Conservation (phyloP, 1,140 invertebrate species). For the Geopemphigus sp. region DNA sequence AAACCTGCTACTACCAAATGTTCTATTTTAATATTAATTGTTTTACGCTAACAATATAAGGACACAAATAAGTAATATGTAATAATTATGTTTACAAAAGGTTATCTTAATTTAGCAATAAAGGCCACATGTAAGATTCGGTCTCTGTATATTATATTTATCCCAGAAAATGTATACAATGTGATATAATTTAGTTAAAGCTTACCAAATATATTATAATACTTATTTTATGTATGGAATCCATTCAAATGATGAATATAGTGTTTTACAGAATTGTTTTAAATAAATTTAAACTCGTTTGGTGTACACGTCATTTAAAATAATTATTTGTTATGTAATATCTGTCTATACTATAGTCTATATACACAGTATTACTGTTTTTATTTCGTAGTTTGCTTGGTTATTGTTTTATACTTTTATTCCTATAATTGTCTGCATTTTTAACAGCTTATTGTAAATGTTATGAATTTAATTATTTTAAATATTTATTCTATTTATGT, state of each 20-base stretch:
- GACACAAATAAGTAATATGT: constrained; percentile 21
- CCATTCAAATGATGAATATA: constrained; percentile 1
- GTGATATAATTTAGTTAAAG: not conserved
- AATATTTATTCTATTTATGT: no score
- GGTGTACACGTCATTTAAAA: not conserved
- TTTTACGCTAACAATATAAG: constrained; percentile 9
- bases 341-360: not conserved
- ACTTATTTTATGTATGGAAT: not conserved
- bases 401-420: constrained; percentile 7
- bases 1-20: not conserved
- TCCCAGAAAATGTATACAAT: constrained; percentile 3
- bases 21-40: constrained; percentile 7
- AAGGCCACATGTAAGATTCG: constrained; percentile 19
- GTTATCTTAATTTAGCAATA: constrained; percentile 37
- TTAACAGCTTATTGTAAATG: not conserved
- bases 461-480: no score
- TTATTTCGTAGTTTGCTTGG: constrained; percentile 2
- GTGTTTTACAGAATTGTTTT: constrained; percentile 15
- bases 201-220: constrained; percentile 9
- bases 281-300: not conserved
- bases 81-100: constrained; percentile 29
- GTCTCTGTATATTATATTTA: not conserved
- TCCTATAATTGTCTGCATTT: not conserved
- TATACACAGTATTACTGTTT: not conserved
- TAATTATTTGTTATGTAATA: constrained; percentile 12